Conservation (phyloP, 2,888 invertebrate species). For the Mellilla xanthometata region DNA sequence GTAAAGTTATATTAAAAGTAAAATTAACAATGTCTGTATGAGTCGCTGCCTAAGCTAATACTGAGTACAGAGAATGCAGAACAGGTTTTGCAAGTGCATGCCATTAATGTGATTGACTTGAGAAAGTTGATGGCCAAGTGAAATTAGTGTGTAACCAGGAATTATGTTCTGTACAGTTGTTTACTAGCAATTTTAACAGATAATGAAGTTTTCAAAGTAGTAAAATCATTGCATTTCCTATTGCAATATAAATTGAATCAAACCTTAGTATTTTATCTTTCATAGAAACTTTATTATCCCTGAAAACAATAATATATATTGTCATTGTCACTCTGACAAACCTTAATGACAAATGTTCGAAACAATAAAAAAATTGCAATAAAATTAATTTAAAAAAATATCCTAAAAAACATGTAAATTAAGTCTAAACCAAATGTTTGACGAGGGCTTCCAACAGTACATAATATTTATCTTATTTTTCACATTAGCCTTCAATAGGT, state of each 20-base stretch:
- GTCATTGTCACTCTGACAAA: neutral
- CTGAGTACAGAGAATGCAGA: conserved; percentile 8
- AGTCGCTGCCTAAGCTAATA: conserved; percentile 2
- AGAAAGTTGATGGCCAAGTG: conserved; percentile 23
- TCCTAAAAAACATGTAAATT: neutral
- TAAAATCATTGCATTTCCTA: too few relatives aligned
- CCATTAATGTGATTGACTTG: neutral
- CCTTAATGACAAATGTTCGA: neutral
- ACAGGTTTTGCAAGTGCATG: conserved; percentile 7
- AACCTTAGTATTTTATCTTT: too few relatives aligned
- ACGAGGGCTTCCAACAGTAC: conserved; percentile 14
- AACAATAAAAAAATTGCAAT: neutral
- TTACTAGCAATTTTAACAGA: too few relatives aligned
- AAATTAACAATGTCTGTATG: neutral
- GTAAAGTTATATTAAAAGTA: neutral
- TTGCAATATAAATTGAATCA: too few relatives aligned
- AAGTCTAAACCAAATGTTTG: conserved; percentile 14
- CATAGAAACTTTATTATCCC: too few relatives aligned
- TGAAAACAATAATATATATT: too few relatives aligned
- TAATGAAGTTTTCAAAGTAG: too few relatives aligned
- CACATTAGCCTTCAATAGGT: conserved; percentile 29
- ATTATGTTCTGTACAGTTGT: too few relatives aligned
- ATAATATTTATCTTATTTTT: conserved; percentile 31
- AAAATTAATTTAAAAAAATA: neutral
- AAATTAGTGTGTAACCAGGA: conserved; percentile 5